phyloP scores from a whole-genome alignment of 2,113 vertebrate genomes.

The Xiphorhynchus elegans region DNA sequence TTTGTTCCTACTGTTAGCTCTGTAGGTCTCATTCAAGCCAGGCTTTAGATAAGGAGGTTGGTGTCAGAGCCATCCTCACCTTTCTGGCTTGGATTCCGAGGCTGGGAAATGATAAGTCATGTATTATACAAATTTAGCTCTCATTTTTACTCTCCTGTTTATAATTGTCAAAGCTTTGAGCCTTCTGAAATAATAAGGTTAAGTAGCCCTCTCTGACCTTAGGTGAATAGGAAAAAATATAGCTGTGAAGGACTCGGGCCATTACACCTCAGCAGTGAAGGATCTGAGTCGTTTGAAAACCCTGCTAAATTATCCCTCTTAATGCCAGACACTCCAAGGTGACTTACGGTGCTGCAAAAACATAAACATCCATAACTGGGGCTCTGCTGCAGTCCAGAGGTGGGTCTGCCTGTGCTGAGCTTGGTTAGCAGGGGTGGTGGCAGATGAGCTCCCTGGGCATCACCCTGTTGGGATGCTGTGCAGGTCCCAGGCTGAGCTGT shows the following conservation, averaged over 20 bases:
- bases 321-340: not conserved
- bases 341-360: constrained; percentile 7
- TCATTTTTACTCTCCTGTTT: constrained; percentile 18
- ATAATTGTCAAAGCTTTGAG: constrained; percentile 17
- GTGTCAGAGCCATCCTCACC: not conserved
- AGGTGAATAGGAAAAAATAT: constrained; percentile 29
- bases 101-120: not conserved
- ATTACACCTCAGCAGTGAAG: not conserved
- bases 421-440: not conserved
- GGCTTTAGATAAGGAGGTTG: not conserved
- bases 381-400: not conserved
- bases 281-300: not conserved
- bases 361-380: not conserved
- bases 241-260: constrained; percentile 10
- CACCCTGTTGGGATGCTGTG: fast-evolving
- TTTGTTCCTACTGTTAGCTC: not conserved
- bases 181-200: constrained; percentile 51
- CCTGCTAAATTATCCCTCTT: constrained; percentile 40
- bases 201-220: constrained; percentile 29
- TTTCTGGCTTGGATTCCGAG: not conserved
- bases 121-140: not conserved
- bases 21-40: not conserved
- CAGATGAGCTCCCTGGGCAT: not conserved
- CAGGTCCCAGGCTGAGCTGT: not conserved
- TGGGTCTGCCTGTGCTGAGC: not conserved